Conservation (phyloP, 2,797 vertebrate genomes). For the Remorina albescens region DNA sequence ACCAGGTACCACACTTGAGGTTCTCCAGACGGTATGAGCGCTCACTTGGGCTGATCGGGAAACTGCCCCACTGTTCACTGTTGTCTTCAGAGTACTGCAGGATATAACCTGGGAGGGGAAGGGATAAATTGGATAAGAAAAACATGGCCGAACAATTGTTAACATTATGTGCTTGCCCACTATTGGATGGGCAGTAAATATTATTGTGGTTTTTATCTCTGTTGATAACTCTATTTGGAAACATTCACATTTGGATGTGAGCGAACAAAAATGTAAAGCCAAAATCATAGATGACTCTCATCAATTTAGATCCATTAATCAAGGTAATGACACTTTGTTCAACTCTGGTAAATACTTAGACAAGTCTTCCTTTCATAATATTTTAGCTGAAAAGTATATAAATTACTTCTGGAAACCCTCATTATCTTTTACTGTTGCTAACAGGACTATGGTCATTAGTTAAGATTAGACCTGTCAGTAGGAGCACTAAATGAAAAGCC, state of each 20-base stretch:
- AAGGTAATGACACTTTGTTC: neutral
- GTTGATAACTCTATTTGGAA: neutral
- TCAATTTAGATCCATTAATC: neutral
- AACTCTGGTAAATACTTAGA: neutral
- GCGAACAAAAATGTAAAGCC: neutral
- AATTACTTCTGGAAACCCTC: neutral
- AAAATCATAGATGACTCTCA: neutral
- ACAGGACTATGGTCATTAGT: neutral
- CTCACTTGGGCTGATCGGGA: constrained; percentile 98
- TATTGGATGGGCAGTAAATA: neutral
- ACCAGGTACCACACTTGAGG: constrained; percentile 98
- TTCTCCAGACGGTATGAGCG: constrained; percentile 96
- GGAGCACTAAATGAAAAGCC: constrained; percentile 1
- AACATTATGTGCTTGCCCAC: no score
- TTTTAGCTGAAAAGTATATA: neutral
- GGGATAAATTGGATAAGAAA: neutral
- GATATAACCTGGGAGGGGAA: constrained; percentile 90
- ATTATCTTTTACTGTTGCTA: neutral
- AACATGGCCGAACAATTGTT: neutral
- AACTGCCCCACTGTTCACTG: constrained; percentile 98
- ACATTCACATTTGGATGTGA: neutral
- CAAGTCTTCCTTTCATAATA: neutral
- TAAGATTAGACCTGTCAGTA: neutral
- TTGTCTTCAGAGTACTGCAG: constrained; percentile 98
- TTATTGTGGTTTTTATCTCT: neutral